Base-by-base conservation (phyloP, 2,113 vertebrate species). In the Myxocyprinus asiaticus region DNA sequence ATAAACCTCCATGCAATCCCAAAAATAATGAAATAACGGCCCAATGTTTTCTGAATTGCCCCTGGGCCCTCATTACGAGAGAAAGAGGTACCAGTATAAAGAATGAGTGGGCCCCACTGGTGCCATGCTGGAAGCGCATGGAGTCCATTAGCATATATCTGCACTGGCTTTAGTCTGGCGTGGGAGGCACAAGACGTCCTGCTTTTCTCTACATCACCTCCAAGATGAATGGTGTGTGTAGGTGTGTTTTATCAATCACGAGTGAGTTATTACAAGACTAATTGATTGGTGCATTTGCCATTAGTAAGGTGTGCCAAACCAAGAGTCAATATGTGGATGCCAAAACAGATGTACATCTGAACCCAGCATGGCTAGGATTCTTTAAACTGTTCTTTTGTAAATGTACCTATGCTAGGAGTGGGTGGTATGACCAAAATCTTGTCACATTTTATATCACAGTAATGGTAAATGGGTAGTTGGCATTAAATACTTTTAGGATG, bases 131-230 rank as follows among this genome's bases (percentile, higher is more conserved):
- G 71, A 74, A 56, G 48, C 8, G 5, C 50, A 65, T 9, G 2
- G 58, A 74, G 58, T 63, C 78, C 50, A 80, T 73, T 66, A 73
- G 69, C 69, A 48, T 53, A 56, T 51, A 66, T 80, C 69, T 73
- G 61, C 45, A 65, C 63, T 71, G 61, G 77, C 50, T 66, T 70
- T 72, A 66, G 22, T 53, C 15, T 14, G 50, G 69, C 43, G 59
- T 70, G 61, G 51, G 58, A 55, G 44, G 45, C 45, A 44, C 33
- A 63, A 63, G 58, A 71, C 77, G 7, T 53, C 77, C 33, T 53
- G 45, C 58, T 70, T 69, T 63, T 55, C 61, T 64, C 33, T 43
- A 47, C 33, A 64, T 63, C 77, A 63, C 78, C 69, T 62, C 78
- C 15, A 55, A 43, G 62, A 80, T 67, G 69, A 66, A 66, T 65